phyloP scores from a whole-genome alignment of 2,113 vertebrate genomes.

The Heloderma charlesbogerti region DNA sequence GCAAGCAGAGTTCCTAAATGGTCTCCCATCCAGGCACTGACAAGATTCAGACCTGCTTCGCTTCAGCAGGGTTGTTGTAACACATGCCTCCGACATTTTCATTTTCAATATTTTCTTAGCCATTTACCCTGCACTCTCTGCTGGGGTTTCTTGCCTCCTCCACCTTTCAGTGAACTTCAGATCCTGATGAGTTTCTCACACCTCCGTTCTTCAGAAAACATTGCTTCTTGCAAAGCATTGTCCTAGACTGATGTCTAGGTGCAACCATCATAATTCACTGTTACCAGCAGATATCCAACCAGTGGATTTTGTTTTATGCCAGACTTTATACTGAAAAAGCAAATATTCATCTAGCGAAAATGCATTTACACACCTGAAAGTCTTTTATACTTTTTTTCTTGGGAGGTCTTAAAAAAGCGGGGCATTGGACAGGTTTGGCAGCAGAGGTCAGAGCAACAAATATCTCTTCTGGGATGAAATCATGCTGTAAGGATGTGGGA shows the following conservation, averaged over 20 bases:
- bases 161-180: not conserved
- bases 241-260: not conserved
- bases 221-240: not conserved
- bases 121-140: not conserved
- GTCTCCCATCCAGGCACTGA: not conserved
- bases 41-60: not conserved
- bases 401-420: constrained; percentile 57
- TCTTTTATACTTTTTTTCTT: constrained; percentile 67
- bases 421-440: constrained; percentile 61
- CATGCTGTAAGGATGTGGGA: constrained; percentile 50
- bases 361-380: constrained; percentile 48
- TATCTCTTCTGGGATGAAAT: constrained; percentile 83
- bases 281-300: not conserved
- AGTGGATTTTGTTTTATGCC: not conserved
- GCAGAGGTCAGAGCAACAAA: constrained; percentile 78
- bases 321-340: not conserved
- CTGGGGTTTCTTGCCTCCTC: not conserved
- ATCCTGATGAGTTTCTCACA: not conserved
- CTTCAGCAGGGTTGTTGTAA: not conserved
- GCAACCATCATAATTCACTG: not conserved
- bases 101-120: not conserved
- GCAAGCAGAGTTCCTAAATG: not conserved
- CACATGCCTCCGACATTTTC: not conserved
- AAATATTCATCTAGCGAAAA: not conserved
- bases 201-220: not conserved